phyloP scores from a whole-genome alignment of 2,888 invertebrate species.

The Hirtodrosophila duncani region DNA sequence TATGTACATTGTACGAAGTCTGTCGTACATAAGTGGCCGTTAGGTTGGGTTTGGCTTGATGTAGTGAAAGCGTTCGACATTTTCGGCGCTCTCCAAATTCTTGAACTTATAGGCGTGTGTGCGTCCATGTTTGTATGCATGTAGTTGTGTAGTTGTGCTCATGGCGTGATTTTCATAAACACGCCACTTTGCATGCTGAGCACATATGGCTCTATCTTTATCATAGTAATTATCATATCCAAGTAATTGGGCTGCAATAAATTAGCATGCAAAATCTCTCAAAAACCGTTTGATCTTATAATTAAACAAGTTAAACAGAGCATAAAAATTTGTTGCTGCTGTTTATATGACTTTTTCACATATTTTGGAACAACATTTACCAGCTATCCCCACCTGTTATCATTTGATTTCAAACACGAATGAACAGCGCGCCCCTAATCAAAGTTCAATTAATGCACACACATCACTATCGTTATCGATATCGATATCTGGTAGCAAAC shows the following conservation, averaged over 20 bases:
- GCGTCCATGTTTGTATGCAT: too few relatives aligned
- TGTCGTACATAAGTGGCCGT: conserved; percentile 8
- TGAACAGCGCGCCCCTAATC: conserved; percentile 38
- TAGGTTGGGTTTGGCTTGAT: conserved; percentile 11
- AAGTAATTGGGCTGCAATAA: conserved; percentile 26
- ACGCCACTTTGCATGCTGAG: conserved; percentile 32
- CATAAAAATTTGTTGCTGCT: too few relatives aligned
- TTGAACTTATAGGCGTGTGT: conserved; percentile 20
- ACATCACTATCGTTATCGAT: conserved; percentile 51
- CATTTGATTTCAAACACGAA: neutral
- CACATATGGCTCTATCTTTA: conserved; percentile 3
- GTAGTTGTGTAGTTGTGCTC: neutral
- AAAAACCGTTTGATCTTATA: too few relatives aligned
- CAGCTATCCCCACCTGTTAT: conserved; percentile 1
- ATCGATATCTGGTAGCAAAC: conserved; percentile 20
- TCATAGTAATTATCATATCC: conserved; percentile 14
- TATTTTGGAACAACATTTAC: too few relatives aligned
- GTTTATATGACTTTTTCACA: too few relatives aligned
- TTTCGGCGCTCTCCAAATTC: conserved; percentile 7
- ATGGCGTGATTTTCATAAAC: conserved; percentile 46
- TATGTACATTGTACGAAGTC: conserved; percentile 14
- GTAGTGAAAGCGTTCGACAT: conserved; percentile 39
- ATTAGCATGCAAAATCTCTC: conserved; percentile 15
- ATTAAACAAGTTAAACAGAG: too few relatives aligned
- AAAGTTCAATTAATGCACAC: conserved; percentile 23